Conservation (phyloP, 2,888 invertebrate genomes). For the Branchellion lobata region DNA sequence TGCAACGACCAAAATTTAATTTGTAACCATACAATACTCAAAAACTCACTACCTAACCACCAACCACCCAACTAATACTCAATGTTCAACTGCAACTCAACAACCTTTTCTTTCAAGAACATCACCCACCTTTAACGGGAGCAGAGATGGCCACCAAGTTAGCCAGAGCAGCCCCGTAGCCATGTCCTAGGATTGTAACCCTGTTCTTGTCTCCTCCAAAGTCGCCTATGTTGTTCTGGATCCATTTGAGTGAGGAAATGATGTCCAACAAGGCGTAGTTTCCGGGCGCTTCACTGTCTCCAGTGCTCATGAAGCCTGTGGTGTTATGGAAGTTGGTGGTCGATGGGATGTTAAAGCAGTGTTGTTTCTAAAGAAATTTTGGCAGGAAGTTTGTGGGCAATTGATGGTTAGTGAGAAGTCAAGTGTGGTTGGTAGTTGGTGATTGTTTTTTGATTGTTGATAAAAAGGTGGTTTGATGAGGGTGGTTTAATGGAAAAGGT, state of each 20-base stretch:
- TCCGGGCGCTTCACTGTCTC: conserved; percentile 60
- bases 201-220: conserved; percentile 92
- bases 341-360: not conserved
- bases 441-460: too few species aligned
- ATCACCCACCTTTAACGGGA: conserved; percentile 74
- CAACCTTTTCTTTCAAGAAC: too few species aligned
- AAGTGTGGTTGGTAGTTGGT: too few species aligned
- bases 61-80: too few species aligned
- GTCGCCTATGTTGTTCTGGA: conserved; percentile 87
- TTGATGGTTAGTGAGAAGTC: too few species aligned
- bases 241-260: conserved; percentile 93
- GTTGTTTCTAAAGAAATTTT: not conserved
- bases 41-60: too few species aligned
- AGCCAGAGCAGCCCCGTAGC: conserved; percentile 93
- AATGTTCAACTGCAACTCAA: too few species aligned
- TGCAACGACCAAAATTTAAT: too few species aligned
- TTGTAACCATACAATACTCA: too few species aligned
- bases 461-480: too few species aligned
- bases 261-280: conserved; percentile 98
- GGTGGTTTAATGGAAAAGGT: too few species aligned
- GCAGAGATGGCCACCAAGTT: conserved; percentile 96
- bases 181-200: conserved; percentile 81
- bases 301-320: conserved; percentile 64
- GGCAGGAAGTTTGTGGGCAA: too few species aligned
- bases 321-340: not conserved